Evolutionary conservation across 2,888 invertebrate genomes (phyloP).

Genomic region (Latrodectus hesperus): DNA sequence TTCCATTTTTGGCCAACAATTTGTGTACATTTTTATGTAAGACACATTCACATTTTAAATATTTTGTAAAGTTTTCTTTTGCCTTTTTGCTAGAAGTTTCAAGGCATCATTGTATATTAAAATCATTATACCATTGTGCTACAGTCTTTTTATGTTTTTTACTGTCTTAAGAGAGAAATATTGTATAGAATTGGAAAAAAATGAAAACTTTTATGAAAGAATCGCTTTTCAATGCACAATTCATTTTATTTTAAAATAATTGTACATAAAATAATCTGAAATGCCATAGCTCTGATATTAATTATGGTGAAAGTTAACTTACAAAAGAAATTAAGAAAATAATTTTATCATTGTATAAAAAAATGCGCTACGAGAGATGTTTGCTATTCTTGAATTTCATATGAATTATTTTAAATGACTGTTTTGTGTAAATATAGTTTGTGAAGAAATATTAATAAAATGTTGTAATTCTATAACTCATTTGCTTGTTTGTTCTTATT

Average conservation of each 20-base stretch:
- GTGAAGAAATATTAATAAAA: conserved; percentile 60
- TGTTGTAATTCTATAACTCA: conserved; percentile 45
- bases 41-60: conserved; percentile 48
- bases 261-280: conserved; percentile 28
- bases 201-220: conserved; percentile 32
- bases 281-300: conserved; percentile 26
- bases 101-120: conserved; percentile 46
- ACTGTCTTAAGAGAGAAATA: conserved; percentile 26
- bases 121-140: conserved; percentile 38
- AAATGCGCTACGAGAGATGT: conserved; percentile 18
- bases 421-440: conserved; percentile 63
- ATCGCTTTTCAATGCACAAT: conserved; percentile 63
- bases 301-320: conserved; percentile 42
- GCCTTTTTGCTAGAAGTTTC: conserved; percentile 40
- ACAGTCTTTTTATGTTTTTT: conserved; percentile 62
- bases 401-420: conserved; percentile 59
- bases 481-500: no score
- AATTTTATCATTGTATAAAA: conserved; percentile 41
- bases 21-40: conserved; percentile 55
- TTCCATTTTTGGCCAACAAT: conserved; percentile 63
- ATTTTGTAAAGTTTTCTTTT: conserved; percentile 51
- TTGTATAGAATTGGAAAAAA: background rate
- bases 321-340: conserved; percentile 23
- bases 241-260: conserved; percentile 57
- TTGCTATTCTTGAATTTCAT: conserved; percentile 55